Conservation (phyloP, 2,113 vertebrate species). For the Antechinus stuartii region DNA sequence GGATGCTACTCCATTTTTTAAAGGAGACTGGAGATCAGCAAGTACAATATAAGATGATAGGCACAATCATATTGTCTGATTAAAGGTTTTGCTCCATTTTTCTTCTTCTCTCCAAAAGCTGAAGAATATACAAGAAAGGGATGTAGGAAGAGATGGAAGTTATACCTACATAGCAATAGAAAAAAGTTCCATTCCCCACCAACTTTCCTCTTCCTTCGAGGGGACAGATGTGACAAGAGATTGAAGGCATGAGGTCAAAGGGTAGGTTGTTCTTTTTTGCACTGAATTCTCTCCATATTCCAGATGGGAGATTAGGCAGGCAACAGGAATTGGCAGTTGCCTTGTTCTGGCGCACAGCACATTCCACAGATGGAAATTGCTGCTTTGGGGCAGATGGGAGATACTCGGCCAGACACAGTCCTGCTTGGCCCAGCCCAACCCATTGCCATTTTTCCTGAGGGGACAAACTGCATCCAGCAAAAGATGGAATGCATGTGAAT, state of each 20-base stretch:
- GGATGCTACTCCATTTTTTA: not conserved
- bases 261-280: not conserved
- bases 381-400: not conserved
- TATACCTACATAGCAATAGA: not conserved
- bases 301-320: not conserved
- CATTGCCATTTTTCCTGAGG: not conserved
- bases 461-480: not conserved
- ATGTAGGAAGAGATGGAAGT: not conserved
- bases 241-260: not conserved
- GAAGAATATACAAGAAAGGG: not conserved
- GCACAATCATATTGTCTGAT: not conserved
- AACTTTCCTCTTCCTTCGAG: not conserved
- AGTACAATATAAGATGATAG: not conserved
- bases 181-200: not conserved
- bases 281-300: not conserved
- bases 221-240: not conserved
- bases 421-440: not conserved
- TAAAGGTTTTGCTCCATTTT: not conserved
- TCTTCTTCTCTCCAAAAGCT: not conserved
- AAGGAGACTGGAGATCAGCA: not conserved
- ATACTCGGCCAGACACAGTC: not conserved
- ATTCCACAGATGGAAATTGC: not conserved
- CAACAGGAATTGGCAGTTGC: not conserved
- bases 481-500: not conserved
- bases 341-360: not conserved